Conservation (phyloP, 2,113 vertebrate species). For the Pseudolaguvia tuberculata region DNA sequence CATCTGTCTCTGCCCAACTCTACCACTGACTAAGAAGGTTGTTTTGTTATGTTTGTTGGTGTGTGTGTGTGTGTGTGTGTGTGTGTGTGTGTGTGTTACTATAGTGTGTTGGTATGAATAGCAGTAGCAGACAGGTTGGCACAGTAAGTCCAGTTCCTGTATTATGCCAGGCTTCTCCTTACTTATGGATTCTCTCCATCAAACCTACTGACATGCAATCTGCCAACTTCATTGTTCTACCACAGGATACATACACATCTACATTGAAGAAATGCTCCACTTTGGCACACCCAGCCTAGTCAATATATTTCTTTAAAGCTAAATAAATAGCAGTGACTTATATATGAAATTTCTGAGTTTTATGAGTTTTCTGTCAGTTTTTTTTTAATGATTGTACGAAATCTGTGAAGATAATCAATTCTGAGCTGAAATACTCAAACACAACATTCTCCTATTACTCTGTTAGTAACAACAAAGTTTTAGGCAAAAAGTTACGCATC, state of each 20-base stretch:
- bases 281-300: not conserved
- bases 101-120: slow-evolving; percentile 46
- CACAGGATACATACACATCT: no score
- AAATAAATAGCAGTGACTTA: no score
- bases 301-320: not conserved
- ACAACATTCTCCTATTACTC: not conserved
- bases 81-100: slow-evolving; percentile 4
- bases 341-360: no score
- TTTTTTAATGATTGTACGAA: no score
- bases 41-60: no score
- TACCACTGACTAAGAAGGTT: no score
- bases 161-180: slow-evolving; percentile 42
- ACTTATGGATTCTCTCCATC: slow-evolving; percentile 42
- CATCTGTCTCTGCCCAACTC: slow-evolving; percentile 61
- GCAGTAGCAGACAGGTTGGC: slow-evolving; percentile 44
- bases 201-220: slow-evolving; percentile 47
- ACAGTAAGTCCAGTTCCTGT: slow-evolving; percentile 44
- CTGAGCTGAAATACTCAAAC: no score
- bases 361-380: no score
- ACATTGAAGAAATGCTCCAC: no score
- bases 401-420: no score
- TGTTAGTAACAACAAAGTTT: slow-evolving; percentile 31
- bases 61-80: no score
- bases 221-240: slow-evolving; percentile 29
- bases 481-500: not conserved